Conservation (phyloP, 2,113 vertebrate species). For the Periophthalmodon schlosseri region DNA sequence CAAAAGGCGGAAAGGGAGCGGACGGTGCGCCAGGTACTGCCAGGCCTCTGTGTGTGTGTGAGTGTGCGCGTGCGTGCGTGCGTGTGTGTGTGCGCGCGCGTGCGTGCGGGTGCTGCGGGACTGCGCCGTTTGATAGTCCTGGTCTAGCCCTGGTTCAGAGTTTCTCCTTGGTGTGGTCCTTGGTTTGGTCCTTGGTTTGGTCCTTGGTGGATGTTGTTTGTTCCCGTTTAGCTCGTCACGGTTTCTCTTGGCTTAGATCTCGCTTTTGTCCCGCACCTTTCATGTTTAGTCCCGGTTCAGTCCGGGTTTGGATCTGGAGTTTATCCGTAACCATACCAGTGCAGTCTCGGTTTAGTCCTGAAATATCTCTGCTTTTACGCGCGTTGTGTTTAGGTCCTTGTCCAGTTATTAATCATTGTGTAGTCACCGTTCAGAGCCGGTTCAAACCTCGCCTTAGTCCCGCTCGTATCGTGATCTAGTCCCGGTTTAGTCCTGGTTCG, state of each 20-base stretch:
- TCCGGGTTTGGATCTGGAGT: not conserved
- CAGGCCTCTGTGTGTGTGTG: not conserved
- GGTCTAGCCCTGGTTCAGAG: not conserved
- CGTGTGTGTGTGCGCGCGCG: not conserved
- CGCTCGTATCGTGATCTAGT: not conserved
- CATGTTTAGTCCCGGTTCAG: not conserved
- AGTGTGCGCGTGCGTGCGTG: not conserved
- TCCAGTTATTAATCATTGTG: not conserved
- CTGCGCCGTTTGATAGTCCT: constrained; percentile 16
- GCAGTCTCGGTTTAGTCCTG: not conserved
- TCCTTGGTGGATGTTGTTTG: not conserved
- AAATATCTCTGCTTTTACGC: not conserved
- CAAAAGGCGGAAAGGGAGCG: constrained; percentile 77
- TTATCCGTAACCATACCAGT: too few relatives aligned
- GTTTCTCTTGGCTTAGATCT: not conserved
- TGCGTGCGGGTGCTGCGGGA: constrained; percentile 9
- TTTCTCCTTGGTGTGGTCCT: not conserved
- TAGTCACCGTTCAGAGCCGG: not conserved
- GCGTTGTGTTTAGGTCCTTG: not conserved
- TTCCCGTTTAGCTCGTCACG: not conserved
- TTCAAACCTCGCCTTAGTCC: not conserved
- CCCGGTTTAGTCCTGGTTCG: not conserved
- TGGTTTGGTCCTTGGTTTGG: not conserved
- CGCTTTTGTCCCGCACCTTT: not conserved
- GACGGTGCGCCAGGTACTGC: constrained; percentile 75